Conservation (phyloP, 2,797 vertebrate species). For the Vipera latastei region DNA sequence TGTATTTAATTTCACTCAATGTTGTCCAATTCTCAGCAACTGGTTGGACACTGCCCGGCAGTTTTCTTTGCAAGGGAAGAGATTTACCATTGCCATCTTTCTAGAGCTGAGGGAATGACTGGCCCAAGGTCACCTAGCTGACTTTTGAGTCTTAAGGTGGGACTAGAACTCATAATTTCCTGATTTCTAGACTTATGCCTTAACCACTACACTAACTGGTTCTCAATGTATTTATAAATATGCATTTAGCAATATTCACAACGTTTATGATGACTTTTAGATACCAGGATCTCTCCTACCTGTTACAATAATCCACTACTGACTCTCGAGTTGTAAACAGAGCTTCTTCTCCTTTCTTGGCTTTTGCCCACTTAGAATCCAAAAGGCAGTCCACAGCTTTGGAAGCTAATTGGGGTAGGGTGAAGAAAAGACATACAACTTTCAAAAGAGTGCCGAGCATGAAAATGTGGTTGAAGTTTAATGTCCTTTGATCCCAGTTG, state of each 20-base stretch:
- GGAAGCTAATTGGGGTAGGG: constrained; percentile 76
- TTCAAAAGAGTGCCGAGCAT: constrained; percentile 5
- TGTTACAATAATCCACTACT: constrained; percentile 95
- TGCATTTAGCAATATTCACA: neutral
- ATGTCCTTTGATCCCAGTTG: rapidly evolving
- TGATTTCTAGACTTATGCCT: neutral
- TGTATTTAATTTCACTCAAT: neutral
- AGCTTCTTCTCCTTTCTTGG: constrained; percentile 94
- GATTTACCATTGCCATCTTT: neutral
- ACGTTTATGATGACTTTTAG: neutral
- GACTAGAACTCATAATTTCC: neutral
- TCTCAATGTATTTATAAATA: neutral
- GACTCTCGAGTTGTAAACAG: constrained; percentile 95
- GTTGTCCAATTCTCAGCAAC: neutral
- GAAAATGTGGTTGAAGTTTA: neutral
- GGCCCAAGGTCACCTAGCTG: neutral
- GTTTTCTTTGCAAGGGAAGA: neutral
- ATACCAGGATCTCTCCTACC: constrained; percentile 69
- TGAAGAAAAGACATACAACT: neutral
- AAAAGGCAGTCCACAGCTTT: constrained; percentile 97
- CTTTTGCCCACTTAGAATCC: constrained; percentile 98
- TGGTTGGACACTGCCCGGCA: neutral
- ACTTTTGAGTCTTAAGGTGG: neutral
- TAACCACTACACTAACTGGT: neutral
- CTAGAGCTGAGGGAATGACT: neutral